Evolutionary conservation across 2,888 invertebrate species (phyloP).

Genomic region (Epirrita christyi): DNA sequence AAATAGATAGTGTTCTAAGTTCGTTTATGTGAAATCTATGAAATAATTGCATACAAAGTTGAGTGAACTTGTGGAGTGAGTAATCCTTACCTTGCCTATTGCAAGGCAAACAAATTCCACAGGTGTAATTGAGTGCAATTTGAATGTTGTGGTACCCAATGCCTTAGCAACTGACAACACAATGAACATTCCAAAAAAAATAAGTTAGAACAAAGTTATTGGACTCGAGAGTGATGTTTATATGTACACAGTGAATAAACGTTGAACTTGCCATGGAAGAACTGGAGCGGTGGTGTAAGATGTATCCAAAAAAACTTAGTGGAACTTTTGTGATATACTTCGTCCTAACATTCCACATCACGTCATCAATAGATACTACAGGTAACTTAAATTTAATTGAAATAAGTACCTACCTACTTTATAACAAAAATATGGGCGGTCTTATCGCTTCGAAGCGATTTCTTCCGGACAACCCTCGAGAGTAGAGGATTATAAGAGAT

Average conservation of each 20-base stretch:
- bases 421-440: too few species aligned
- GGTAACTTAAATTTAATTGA: conserved; percentile 51
- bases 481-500: too few species aligned
- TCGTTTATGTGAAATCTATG: conserved; percentile 19
- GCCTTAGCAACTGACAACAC: conserved; percentile 73
- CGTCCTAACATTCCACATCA: conserved; percentile 39
- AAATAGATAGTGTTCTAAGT: not conserved
- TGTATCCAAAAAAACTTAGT: conserved; percentile 60
- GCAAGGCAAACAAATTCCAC: conserved; percentile 69
- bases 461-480: too few species aligned
- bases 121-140: conserved; percentile 60
- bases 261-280: conserved; percentile 67
- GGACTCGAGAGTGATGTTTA: conserved; percentile 6
- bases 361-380: conserved; percentile 60
- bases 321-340: conserved; percentile 53
- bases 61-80: conserved; percentile 73
- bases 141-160: conserved; percentile 74
- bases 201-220: conserved; percentile 17
- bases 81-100: conserved; percentile 58
- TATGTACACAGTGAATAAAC: conserved; percentile 39
- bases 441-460: too few species aligned
- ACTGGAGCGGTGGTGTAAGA: conserved; percentile 74
- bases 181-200: conserved; percentile 25
- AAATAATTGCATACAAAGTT: conserved; percentile 65
- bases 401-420: too few species aligned